Base-by-base conservation (phyloP, 2,113 vertebrate species). In the Saccopteryx leptura region DNA sequence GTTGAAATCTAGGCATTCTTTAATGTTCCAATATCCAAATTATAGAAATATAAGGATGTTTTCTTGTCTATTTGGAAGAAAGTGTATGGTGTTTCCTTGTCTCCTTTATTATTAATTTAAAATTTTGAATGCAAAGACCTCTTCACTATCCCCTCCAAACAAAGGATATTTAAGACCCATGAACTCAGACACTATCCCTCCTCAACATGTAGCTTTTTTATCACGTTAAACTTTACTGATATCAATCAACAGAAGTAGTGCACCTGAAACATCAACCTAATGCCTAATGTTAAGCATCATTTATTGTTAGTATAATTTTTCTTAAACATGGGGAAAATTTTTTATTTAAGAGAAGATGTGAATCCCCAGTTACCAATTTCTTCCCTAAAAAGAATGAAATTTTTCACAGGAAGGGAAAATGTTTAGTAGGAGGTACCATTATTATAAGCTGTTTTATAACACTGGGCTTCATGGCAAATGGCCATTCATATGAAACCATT, bases 401-500 rank as follows among this genome's bases (percentile, higher is more conserved):
- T 91, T 96, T 93, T 50, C 78, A 56, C 6, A 95, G 82, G 82
- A 71, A 83, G 15, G 58, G 60, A 94, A 89, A 86, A 88, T 61
- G 46, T 92, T 85, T 88, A 95, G 54, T 88, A 69, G 54, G 88
- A 80, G 60, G 90, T 48, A 9, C 54, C 61, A 48, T 48, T 39
- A 4, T 88, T 84, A 10, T n/a, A 61, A 93, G 39, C 79, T 75
- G 65, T 39, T 81, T 91, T 66, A 69, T 61, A 72, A 92, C 68
- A 14, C 21, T 76, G 82, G 90, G 75, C n/a, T 11, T 3, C 0
- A 1, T 90, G 88, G 54, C 74, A 61, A 94, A 54, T 5, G 61
- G 88, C 80, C 81, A 54, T 91, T 78, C 86, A 66, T 23, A 33
- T 78, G 61, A 96, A 97, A 79, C 76, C 87, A 33, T 79, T 92